Evolutionary conservation across 2,888 invertebrate genomes (phyloP), one percentile per base, ranked within the genome.

Genomic region (Trachelus stipa): DNA sequence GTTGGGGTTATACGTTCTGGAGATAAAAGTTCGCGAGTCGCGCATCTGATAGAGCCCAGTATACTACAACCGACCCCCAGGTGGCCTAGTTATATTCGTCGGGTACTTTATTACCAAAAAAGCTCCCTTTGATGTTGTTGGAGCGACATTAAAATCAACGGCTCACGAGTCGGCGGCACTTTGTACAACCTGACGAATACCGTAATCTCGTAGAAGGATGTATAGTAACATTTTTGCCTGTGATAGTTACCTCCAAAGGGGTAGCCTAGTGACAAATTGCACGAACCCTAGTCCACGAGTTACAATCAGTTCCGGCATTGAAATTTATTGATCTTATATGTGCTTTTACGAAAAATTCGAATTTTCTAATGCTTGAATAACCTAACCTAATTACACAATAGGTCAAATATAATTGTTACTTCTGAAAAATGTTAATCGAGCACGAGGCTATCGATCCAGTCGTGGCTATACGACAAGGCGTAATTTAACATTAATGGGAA

Each of bases 81-180:
- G 75, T 56, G 81, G 80, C 83, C 83, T 81, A 78, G 82, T 56
- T 56, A 83, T 83, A 83, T 73, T 68, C 76, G 35, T 30, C 33
- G 31, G 69, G 77, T 75, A 73, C 79, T 79, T 83, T 76, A 76
- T 82, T 77, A 68, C 69, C 78, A 74, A 40, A 56, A 69, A 30
- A 35, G 12, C n/a, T 56, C 30, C 56, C 77, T 83, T 82, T 83
- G 80, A 82, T 82, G 77, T 76, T 31, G 68, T 69, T 68, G 77
- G 76, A 79, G 76, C 73, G 76, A 77, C 77, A 80, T 83, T 83
- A 81, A 83, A 83, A 83, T 83, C 76, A 56, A 23, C 56, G 56
- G 23, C 56, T 56, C 56, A 23, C 23, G 56, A 23, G 56, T 23
- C 56, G 23, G 23, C 56, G 56, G 56, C 56, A 23, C 56, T 56